Evolutionary conservation across 2,888 invertebrate genomes (phyloP).

Genomic region (Epirrhoe tristata): DNA sequence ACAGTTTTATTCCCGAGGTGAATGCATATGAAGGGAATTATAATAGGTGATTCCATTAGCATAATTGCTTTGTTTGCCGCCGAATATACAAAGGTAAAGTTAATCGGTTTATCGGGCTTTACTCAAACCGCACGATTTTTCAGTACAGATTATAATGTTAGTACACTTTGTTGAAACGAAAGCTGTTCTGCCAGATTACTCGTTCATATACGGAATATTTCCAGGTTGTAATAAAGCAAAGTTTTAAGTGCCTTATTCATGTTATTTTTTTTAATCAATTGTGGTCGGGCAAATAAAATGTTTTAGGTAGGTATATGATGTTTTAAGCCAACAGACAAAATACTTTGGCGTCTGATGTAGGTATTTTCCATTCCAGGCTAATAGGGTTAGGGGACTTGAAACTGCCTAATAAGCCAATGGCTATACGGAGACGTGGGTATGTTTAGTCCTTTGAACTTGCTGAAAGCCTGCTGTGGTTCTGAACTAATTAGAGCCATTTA

Average conservation of each 20-base stretch:
- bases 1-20: conserved; percentile 23
- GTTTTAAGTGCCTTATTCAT: background rate
- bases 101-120: conserved; percentile 46
- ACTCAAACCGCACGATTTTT: conserved; percentile 34
- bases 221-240: background rate
- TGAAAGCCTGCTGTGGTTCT: conserved; percentile 54
- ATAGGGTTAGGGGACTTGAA: conserved; percentile 21
- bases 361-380: conserved; percentile 3
- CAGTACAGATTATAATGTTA: conserved; percentile 35
- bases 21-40: conserved; percentile 34
- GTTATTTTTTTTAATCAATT: background rate
- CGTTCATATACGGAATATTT: conserved; percentile 14
- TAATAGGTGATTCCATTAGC: conserved; percentile 45
- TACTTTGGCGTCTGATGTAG: background rate
- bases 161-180: conserved; percentile 36
- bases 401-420: conserved; percentile 35
- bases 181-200: conserved; percentile 35
- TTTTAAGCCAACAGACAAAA: background rate
- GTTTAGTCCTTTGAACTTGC: conserved; percentile 55
- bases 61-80: conserved; percentile 51
- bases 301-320: background rate
- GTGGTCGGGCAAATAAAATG: background rate
- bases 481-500: conserved; percentile 67
- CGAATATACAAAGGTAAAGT: conserved; percentile 44
- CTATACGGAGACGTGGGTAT: conserved; percentile 43